phyloP scores from a whole-genome alignment of 2,797 vertebrate species.

The Lagocephalus sceleratus region DNA sequence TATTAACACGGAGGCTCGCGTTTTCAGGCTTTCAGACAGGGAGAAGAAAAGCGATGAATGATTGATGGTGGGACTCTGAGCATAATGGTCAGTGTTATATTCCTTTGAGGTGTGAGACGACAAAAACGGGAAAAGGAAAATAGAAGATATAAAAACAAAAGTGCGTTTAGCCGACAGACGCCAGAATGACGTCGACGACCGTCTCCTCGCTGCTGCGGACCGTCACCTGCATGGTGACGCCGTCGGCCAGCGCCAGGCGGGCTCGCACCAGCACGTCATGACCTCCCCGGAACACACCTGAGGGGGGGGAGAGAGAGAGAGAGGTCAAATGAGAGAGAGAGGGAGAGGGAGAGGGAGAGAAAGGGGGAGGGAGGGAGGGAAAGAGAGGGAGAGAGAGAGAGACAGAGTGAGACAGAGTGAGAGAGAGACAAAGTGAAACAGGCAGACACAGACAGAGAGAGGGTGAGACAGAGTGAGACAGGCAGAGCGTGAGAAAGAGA shows the following conservation, averaged over 20 bases:
- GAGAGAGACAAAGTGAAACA: too few relatives aligned
- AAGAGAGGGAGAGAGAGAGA: too few relatives aligned
- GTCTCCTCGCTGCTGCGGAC: conserved; percentile 88
- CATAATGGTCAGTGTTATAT: conserved; percentile 6
- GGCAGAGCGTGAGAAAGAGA: too few relatives aligned
- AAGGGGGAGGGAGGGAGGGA: too few relatives aligned
- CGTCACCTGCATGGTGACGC: conserved; percentile 97
- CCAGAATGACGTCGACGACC: conserved; percentile 89
- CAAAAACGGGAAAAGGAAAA: neutral
- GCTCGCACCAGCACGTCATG: conserved; percentile 86
- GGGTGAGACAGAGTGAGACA: too few relatives aligned
- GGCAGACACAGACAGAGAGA: too few relatives aligned
- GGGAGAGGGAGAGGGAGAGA: too few relatives aligned
- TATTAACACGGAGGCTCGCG: conserved; percentile 9
- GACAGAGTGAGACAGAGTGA: too few relatives aligned
- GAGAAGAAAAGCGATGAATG: conserved; percentile 36
- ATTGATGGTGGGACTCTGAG: conserved; percentile 11
- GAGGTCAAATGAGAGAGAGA: too few relatives aligned
- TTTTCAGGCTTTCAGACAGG: conserved; percentile 16
- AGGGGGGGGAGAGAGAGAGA: neutral
- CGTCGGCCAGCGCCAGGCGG: conserved; percentile 88
- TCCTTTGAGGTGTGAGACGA: conserved; percentile 2
- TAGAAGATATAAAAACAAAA: too few relatives aligned
- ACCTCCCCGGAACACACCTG: conserved; percentile 91
- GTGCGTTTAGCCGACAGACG: conserved; percentile 83